Evolutionary conservation across 2,888 invertebrate species (phyloP).

Genomic region (Melieria omissa): DNA sequence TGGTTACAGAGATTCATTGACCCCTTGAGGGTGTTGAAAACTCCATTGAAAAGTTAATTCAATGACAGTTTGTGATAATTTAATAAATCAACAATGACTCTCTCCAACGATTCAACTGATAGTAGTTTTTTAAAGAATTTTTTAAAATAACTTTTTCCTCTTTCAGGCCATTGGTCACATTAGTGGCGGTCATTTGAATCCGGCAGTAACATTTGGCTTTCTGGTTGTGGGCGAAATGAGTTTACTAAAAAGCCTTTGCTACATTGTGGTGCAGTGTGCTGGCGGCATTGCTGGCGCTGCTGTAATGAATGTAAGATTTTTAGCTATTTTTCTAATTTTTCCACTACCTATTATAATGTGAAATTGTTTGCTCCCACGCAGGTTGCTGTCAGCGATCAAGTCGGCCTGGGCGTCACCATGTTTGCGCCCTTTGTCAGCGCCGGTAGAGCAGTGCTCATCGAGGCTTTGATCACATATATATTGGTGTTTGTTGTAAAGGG

Average conservation of each 20-base stretch:
- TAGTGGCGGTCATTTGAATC: conserved; percentile 93
- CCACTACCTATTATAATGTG: no score
- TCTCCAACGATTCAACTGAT: no score
- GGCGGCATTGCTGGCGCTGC: conserved; percentile 87
- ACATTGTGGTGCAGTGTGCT: conserved; percentile 82
- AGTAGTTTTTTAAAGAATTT: no score
- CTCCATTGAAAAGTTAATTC: no score
- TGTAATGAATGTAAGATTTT: conserved; percentile 72
- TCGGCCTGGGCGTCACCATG: conserved; percentile 75
- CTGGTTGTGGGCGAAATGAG: conserved; percentile 84
- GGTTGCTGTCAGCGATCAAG: conserved; percentile 69
- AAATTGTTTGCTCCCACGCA: conserved; percentile 25
- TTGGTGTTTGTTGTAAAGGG: conserved; percentile 88
- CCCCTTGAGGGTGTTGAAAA: no score
- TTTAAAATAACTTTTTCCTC: neutral
- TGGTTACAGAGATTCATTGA: no score
- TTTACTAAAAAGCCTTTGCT: conserved; percentile 80
- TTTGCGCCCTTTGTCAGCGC: conserved; percentile 71
- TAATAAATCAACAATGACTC: no score
- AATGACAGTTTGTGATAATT: no score
- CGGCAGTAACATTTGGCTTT: conserved; percentile 88
- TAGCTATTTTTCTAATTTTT: no score
- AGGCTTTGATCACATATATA: conserved; percentile 87
- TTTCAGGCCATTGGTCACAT: conserved; percentile 83
- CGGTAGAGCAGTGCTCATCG: conserved; percentile 83